Evolutionary conservation across 2,113 vertebrate species (phyloP).

Genomic region (Pampusana beccarii): DNA sequence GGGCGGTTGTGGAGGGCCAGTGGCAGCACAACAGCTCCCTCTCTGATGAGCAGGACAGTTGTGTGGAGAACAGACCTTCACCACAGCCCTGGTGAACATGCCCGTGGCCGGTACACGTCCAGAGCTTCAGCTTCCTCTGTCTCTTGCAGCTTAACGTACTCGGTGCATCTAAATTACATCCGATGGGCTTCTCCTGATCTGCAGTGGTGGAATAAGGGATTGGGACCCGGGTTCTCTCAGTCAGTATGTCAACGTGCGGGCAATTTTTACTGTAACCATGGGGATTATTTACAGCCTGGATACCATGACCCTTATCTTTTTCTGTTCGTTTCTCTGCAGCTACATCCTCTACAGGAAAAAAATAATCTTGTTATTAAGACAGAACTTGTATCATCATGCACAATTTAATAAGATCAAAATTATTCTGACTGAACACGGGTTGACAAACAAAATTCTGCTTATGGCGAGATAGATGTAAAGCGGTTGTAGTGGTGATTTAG

Average conservation of each 20-base stretch:
- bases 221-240: not conserved
- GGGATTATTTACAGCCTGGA: constrained; percentile 49
- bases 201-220: not conserved
- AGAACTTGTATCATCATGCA: not conserved
- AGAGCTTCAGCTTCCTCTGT: not conserved
- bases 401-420: constrained; percentile 52
- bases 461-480: constrained; percentile 63
- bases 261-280: constrained; percentile 45
- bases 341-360: constrained; percentile 32
- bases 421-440: not conserved
- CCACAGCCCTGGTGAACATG: not conserved
- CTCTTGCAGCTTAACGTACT: not conserved
- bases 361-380: not conserved
- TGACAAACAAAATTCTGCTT: constrained; percentile 62
- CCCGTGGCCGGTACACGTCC: not conserved
- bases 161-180: not conserved
- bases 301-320: constrained; percentile 50
- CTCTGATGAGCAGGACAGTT: not conserved
- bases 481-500: constrained; percentile 70
- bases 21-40: not conserved
- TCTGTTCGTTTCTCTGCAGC: constrained; percentile 20
- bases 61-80: not conserved
- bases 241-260: not conserved
- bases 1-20: not conserved
- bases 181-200: not conserved